These are phyloP conservation scores for Phallusia fumigata DNA, from an alignment of 23 tunicate species.

Conservation along the genomic window DNA sequence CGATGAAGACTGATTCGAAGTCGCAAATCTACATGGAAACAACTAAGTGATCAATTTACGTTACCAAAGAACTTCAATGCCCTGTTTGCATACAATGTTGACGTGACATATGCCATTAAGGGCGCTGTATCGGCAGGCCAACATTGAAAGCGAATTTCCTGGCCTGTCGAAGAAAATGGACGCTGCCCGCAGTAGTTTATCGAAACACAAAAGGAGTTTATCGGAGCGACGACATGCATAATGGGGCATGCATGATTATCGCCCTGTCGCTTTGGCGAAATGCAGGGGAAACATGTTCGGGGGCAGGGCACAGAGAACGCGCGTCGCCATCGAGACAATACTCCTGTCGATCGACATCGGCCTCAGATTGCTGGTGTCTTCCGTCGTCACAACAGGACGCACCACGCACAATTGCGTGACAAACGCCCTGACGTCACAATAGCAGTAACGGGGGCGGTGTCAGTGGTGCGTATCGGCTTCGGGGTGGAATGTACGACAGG, in stretches of 20 bases:
- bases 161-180: not conserved
- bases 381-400: slow-evolving; percentile 13
- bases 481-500: not conserved
- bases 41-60: too few relatives aligned
- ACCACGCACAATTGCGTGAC: slow-evolving; percentile 15
- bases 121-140: too few relatives aligned
- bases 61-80: too few relatives aligned
- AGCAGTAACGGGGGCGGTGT: not conserved
- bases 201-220: not conserved
- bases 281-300: not conserved
- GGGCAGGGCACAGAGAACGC: not conserved
- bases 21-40: too few relatives aligned
- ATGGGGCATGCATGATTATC: not conserved
- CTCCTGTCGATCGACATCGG: not conserved
- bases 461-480: not conserved
- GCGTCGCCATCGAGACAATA: too few relatives aligned
- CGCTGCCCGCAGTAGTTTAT: not conserved
- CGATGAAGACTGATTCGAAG: too few relatives aligned
- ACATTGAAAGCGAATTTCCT: not conserved
- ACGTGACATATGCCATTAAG: too few relatives aligned
- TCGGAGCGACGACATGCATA: not conserved
- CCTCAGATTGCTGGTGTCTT: slow-evolving; percentile 10
- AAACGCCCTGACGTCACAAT: not conserved
- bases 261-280: not conserved
- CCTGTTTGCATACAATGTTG: too few relatives aligned